These are phyloP conservation scores for Drosophila kanekoi DNA, from an alignment of 2,888 invertebrate genomes.

Conservation along the genomic window DNA sequence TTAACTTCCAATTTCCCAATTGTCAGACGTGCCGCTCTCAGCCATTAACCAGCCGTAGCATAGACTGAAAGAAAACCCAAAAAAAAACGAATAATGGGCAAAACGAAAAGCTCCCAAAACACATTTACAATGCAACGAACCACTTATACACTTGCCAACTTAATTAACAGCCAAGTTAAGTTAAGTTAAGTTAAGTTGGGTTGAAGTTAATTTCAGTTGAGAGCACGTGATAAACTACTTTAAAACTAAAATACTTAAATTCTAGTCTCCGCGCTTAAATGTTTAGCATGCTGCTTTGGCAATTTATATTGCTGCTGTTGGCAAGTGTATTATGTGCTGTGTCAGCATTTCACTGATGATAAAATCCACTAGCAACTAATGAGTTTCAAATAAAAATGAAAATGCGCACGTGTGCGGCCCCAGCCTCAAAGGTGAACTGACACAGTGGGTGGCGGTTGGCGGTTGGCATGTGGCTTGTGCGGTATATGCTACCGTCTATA, in stretches of 20 bases:
- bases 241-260: constrained; percentile 7
- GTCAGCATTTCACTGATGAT: constrained; percentile 65
- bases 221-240: constrained; percentile 15
- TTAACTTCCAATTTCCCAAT: constrained; percentile 82
- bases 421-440: constrained; percentile 37
- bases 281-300: constrained; percentile 23
- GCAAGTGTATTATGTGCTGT: constrained; percentile 65
- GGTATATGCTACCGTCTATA: constrained; percentile 20
- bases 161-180: constrained; percentile 35
- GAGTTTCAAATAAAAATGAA: constrained; percentile 70
- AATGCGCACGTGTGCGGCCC: constrained; percentile 35
- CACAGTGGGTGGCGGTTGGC: constrained; percentile 30
- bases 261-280: neutral
- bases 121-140: constrained; percentile 11
- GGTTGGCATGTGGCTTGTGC: constrained; percentile 10
- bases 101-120: constrained; percentile 16
- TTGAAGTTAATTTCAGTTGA: constrained; percentile 1
- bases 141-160: constrained; percentile 39
- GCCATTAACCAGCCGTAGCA: constrained; percentile 62
- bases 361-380: constrained; percentile 64
- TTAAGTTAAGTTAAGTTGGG: neutral
- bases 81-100: neutral
- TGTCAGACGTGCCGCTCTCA: constrained; percentile 74
- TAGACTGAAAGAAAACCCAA: neutral
- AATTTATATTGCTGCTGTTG: constrained; percentile 22